A percentile compares a stretch with the other conserved stretches of the same genome.
Evolutionary conservation across 1,140 invertebrate species (phyloP).

Genomic region (Atopsyche davidsoni): DNA sequence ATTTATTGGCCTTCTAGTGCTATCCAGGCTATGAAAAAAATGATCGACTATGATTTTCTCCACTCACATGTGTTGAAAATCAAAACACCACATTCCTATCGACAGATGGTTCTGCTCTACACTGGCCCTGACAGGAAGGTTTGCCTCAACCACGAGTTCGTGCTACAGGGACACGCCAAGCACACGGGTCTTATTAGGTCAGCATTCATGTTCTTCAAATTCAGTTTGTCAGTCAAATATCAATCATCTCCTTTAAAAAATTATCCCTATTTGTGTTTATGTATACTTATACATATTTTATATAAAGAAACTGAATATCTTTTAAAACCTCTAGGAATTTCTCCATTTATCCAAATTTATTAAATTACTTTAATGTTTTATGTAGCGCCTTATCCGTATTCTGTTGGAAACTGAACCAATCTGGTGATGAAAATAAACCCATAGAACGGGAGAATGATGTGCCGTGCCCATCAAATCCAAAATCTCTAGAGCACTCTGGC

Average conservation of each 20-base stretch:
- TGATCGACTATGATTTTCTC: neutral
- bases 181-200: too few relatives aligned
- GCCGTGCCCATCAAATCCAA: too few relatives aligned
- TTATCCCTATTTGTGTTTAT: too few relatives aligned
- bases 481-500: too few relatives aligned
- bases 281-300: too few relatives aligned
- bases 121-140: neutral
- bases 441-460: slow-evolving; percentile 34
- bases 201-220: too few relatives aligned
- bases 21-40: neutral
- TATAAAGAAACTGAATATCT: too few relatives aligned
- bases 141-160: slow-evolving; percentile 6
- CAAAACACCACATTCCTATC: neutral
- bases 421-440: neutral
- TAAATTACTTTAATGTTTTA: neutral
- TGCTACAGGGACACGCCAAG: slow-evolving; percentile 1
- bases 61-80: neutral
- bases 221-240: too few relatives aligned
- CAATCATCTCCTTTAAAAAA: too few relatives aligned
- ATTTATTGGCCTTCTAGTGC: neutral
- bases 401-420: slow-evolving; percentile 1
- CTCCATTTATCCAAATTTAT: slow-evolving; percentile 2
- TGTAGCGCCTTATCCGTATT: neutral
- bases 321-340: too few relatives aligned
- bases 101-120: neutral